Evolutionary conservation across 92 coral and sea anemone genomes (phyloP), one percentile per base, ranked within the genome.

Genomic region (Muricea muricata): DNA sequence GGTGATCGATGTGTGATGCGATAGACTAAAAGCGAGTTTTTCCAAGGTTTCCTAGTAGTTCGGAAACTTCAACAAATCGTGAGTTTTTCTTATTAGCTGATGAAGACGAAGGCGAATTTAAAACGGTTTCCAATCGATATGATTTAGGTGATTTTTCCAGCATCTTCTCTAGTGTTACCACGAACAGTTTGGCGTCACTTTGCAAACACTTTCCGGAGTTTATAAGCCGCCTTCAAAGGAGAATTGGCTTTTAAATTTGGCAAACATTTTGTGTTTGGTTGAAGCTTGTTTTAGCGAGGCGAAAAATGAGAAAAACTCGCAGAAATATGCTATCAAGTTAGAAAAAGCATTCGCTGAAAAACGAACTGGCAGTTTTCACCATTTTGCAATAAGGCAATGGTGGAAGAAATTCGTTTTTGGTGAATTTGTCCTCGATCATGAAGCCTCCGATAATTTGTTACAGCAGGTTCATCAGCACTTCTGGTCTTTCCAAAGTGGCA

Each of bases 381-480:
- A 70, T 17, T 70, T 6, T 10, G 39, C 54, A 6, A 70, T 70
- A 14, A 35, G 20, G 39, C 48, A 70, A 33, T 70, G 28, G 7
- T 70, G 76, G 76, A 31, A 35, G 29, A 70, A 70, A 39, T 42
- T 70, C 1, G 11, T 70, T 9, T 37, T 37, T 29, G 23, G 2
- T 24, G 28, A 18, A 2, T 12, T 29, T 5, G 40, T 13, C n/a
- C 31, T 28, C 7, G 7, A 63, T 25, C 37, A 11, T 63, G 21
- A 70, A 39, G 76, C 76, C 3, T 70, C 48, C 2, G 76, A 39
- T 14, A 17, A 37, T 17, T 70, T 70, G 76, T 33, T 70, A 12
- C 76, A 70, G 76, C 76, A 70, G 55, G 76, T 70, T 37, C 76
- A 35, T 42, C 76, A 33, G 48, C 48, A 70, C 50, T 65, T 70